Evolutionary conservation across 2,797 vertebrate species (phyloP).

Genomic region (Leuciscus waleckii): DNA sequence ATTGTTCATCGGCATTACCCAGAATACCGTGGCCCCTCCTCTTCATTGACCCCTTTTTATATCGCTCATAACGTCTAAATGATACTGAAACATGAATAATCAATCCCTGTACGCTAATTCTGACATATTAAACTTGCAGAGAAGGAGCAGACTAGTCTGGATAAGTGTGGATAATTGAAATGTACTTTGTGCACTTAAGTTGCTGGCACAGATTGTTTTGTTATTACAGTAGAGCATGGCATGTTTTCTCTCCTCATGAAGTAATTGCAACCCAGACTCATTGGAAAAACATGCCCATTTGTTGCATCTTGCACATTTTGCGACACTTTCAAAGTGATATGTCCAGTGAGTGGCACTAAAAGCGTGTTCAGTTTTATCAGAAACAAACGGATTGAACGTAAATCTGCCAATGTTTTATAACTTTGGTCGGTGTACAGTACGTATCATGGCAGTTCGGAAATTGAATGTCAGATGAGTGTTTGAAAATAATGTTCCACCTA

Average conservation of each 20-base stretch:
- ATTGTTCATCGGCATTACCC: conserved; percentile 55
- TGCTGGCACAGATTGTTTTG: neutral
- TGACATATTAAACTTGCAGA: neutral
- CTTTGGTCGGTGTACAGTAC: neutral
- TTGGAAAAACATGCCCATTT: neutral
- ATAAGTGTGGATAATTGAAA: neutral
- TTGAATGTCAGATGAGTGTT: too few species aligned
- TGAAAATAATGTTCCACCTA: too few species aligned
- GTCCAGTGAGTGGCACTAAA: too few species aligned
- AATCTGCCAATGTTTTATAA: too few species aligned
- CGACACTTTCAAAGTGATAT: too few species aligned
- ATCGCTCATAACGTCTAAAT: conserved; percentile 14
- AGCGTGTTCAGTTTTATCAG: too few species aligned
- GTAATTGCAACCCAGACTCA: too few species aligned
- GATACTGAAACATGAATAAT: conserved; percentile 18
- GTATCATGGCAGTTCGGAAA: neutral
- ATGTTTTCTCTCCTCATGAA: neutral
- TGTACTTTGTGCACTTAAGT: neutral
- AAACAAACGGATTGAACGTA: too few species aligned
- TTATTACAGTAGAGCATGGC: neutral
- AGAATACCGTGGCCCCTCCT: conserved; percentile 41
- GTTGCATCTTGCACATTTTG: too few species aligned
- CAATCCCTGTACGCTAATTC: conserved; percentile 4
- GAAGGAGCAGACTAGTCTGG: neutral
- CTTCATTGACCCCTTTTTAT: conserved; percentile 43